These are phyloP conservation scores for Gobio gobio DNA, from an alignment of 2,113 vertebrate genomes.

Conservation along the genomic window DNA sequence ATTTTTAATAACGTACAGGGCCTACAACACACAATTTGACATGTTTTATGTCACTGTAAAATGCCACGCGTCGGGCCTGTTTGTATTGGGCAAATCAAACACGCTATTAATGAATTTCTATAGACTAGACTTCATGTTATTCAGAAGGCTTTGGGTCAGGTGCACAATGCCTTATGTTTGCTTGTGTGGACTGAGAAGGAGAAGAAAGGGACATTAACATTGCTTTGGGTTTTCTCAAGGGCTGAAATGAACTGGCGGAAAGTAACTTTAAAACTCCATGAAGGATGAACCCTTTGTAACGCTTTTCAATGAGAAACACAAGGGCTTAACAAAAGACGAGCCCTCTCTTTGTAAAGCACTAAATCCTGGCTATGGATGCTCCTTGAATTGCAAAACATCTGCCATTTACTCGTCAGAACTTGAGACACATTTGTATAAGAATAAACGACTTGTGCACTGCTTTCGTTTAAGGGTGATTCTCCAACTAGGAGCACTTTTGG, in stretches of 20 bases:
- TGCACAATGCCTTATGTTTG: slow-evolving; percentile 75
- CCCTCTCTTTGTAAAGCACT: slow-evolving; percentile 74
- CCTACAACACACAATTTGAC: slow-evolving; percentile 16
- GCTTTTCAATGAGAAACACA: slow-evolving; percentile 75
- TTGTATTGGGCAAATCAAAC: slow-evolving; percentile 73
- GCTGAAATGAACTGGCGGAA: slow-evolving; percentile 82
- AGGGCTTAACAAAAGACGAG: slow-evolving; percentile 73
- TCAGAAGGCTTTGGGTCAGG: slow-evolving; percentile 77
- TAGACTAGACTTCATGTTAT: slow-evolving; percentile 77
- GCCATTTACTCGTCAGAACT: slow-evolving; percentile 77
- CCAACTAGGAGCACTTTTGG: too few relatives aligned
- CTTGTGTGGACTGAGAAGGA: slow-evolving; percentile 76
- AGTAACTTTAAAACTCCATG: slow-evolving; percentile 86
- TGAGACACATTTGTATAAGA: slow-evolving; percentile 76
- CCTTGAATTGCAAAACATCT: slow-evolving; percentile 85
- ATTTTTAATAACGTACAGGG: neutral
- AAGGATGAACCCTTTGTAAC: slow-evolving; percentile 80
- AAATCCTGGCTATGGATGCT: slow-evolving; percentile 76
- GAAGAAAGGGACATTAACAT: slow-evolving; percentile 82
- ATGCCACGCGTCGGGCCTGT: slow-evolving; percentile 73
- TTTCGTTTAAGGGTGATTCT: slow-evolving; percentile 55
- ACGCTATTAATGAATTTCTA: slow-evolving; percentile 82
- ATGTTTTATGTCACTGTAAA: slow-evolving; percentile 57
- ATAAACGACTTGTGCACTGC: slow-evolving; percentile 65
- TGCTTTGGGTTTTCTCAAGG: slow-evolving; percentile 80